These are phyloP conservation scores for Chalcis sispes DNA, from an alignment of 2,888 invertebrate species.

Conservation along the genomic window DNA sequence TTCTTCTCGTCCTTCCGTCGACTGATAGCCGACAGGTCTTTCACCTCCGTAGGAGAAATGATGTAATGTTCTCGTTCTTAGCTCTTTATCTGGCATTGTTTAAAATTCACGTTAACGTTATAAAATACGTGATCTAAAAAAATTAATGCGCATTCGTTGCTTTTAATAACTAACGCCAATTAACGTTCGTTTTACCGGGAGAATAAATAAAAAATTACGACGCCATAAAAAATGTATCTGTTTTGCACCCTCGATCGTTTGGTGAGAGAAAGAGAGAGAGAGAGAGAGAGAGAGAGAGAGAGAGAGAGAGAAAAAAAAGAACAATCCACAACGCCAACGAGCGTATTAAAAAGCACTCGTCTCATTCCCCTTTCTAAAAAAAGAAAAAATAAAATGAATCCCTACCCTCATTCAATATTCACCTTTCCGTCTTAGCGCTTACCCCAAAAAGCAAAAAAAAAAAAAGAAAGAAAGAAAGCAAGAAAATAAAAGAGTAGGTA, in stretches of 20 bases:
- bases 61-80: constrained; percentile 27
- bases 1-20: constrained; percentile 37
- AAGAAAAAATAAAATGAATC: too few species aligned
- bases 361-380: not conserved
- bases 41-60: constrained; percentile 38
- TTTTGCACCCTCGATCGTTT: too few species aligned
- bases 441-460: not conserved
- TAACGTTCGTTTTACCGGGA: too few species aligned
- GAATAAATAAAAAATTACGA: too few species aligned
- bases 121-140: too few species aligned
- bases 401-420: constrained; percentile 47
- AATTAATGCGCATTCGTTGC: too few species aligned
- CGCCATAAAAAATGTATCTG: too few species aligned
- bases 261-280: too few species aligned
- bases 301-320: not conserved
- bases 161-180: too few species aligned
- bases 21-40: constrained; percentile 45
- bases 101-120: too few species aligned
- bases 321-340: not conserved
- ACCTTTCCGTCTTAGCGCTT: not conserved
- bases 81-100: too few species aligned
- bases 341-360: not conserved
- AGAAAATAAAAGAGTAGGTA: not conserved
- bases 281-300: too few species aligned
- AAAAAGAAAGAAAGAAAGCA: constrained; percentile 9